Base-by-base conservation (phyloP, 2,113 vertebrate genomes). In the Gopherus evgoodei region DNA sequence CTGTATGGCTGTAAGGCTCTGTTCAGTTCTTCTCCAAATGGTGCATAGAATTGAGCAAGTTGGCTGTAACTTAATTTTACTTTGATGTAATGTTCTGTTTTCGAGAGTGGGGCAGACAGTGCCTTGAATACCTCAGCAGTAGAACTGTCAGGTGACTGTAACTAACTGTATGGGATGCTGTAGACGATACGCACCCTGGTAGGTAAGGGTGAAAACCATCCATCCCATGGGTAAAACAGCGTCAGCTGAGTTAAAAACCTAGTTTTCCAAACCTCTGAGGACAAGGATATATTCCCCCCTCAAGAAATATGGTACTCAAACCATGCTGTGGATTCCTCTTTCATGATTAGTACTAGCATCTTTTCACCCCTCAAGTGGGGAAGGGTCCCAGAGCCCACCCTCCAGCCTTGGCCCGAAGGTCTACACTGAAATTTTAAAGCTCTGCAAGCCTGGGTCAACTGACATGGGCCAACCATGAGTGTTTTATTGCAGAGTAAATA, bases 91-190 rank as follows among this genome's bases (percentile, higher is more conserved):
- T 49, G 8, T 44, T 86, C 3, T 0, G 0, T 0, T 90, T 92
- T 16, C 38, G 53, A 78, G 56, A n/a, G 35, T 69, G 65, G 65
- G 65, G 35, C 29, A 49, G 47, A 49, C 10, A 5, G 6, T 72
- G 1, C 19, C 56, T 16, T 0, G 0, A 29, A 14, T 80, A 24
- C 80, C 81, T 24, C 54, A 80, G 25, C 6, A 2, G 38, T 8
- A 22, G 7, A 1, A 22, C 11, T 47, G 62, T 42, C 59, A 79
- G 75, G 25, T 29, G 52, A 54, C 50, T 50, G 38, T 4, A 47
- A 52, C 3, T 31, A 25, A 35, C 1, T 9, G 31, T 82, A 87
- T 82, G 59, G 10, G 35, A 85, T 25, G 11, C 38, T 92, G 94
- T 54, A 56, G 52, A 84, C 35, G 31, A 47, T 3, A 76, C 44